A percentile compares a stretch with the other conserved stretches of the same genome.
phyloP scores from a whole-genome alignment of 2,113 vertebrate species.

The Cairina moschata region DNA sequence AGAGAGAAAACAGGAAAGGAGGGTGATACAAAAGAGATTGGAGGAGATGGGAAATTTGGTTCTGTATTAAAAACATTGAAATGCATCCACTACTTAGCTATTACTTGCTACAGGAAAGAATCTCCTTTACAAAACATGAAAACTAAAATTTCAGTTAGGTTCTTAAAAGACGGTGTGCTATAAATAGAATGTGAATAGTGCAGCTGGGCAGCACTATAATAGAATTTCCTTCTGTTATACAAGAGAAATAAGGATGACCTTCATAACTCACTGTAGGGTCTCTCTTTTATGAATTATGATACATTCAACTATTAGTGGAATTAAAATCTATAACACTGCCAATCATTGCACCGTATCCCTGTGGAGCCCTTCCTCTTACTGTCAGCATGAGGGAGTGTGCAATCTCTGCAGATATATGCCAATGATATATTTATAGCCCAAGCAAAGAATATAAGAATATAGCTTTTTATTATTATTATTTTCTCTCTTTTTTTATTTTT shows the following conservation, averaged over 20 bases:
- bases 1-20: not conserved
- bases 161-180: slow-evolving; percentile 41
- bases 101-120: not conserved
- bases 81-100: not conserved
- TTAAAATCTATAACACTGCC: slow-evolving; percentile 45
- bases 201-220: slow-evolving; percentile 45
- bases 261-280: slow-evolving; percentile 54
- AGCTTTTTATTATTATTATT: not conserved
- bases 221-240: slow-evolving; percentile 49
- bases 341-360: not conserved
- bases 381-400: not conserved
- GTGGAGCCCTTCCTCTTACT: not conserved
- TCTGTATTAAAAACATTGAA: not conserved
- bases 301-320: slow-evolving; percentile 55
- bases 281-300: slow-evolving; percentile 51
- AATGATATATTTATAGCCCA: not conserved
- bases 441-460: not conserved
- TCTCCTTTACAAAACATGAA: not conserved
- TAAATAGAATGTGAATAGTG: slow-evolving; percentile 50
- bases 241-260: slow-evolving; percentile 46
- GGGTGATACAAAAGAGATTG: not conserved
- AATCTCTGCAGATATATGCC: not conserved
- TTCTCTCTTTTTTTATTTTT: not conserved
- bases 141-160: slow-evolving; percentile 1
- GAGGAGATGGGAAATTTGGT: not conserved